Percentiles rank a stretch among this genome's conserved stretches.
Evolutionary conservation across 2,888 invertebrate genomes (phyloP).

Genomic region (Xiphydria camelus): DNA sequence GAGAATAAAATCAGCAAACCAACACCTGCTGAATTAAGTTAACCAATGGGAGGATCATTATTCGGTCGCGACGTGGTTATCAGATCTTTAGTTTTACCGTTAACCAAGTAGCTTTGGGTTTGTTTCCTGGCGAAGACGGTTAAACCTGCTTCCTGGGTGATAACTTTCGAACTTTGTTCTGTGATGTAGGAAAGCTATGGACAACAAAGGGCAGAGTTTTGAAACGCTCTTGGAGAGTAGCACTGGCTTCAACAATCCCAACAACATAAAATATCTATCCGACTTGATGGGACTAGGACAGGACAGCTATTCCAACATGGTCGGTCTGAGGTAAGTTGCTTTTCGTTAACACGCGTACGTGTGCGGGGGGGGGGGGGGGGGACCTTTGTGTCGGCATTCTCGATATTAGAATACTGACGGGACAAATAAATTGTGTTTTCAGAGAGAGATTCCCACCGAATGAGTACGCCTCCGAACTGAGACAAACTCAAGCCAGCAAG

Average conservation of each 20-base stretch:
- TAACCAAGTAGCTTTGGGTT: conserved; percentile 49
- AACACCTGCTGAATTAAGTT: too few species aligned
- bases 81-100: conserved; percentile 43
- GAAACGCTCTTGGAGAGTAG: conserved; percentile 81
- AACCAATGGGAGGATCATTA: conserved; percentile 6
- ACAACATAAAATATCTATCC: conserved; percentile 81
- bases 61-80: conserved; percentile 32
- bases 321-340: conserved; percentile 67
- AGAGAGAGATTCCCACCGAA: conserved; percentile 77
- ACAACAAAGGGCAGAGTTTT: conserved; percentile 78
- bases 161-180: conserved; percentile 37
- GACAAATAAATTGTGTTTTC: conserved; percentile 23
- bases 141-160: not conserved
- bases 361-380: too few species aligned
- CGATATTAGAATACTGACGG: conserved; percentile 11
- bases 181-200: conserved; percentile 73
- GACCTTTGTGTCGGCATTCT: conserved; percentile 8
- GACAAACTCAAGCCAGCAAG: conserved; percentile 88
- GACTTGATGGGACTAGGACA: conserved; percentile 74
- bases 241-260: conserved; percentile 86
- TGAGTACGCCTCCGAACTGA: conserved; percentile 82
- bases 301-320: conserved; percentile 71
- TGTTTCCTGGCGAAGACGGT: conserved; percentile 18
- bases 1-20: too few species aligned
- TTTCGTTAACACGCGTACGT: not conserved